phyloP scores from a whole-genome alignment of 1,140 invertebrate species.

The Ips nitidus region DNA sequence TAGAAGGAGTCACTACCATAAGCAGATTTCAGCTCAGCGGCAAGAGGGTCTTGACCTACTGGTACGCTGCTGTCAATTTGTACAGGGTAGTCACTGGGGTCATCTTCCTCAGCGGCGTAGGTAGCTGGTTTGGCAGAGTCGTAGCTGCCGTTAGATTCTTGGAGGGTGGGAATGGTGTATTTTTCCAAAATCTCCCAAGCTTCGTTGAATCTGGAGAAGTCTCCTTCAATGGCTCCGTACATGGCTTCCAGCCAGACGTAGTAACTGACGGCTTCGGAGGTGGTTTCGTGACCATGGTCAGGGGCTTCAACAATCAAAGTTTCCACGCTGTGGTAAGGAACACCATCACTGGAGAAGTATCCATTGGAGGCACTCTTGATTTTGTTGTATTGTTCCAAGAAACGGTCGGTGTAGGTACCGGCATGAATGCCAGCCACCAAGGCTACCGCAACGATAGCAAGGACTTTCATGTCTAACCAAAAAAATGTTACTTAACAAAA shows the following conservation, averaged over 20 bases:
- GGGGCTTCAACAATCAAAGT: conserved; percentile 36
- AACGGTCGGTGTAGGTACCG: conserved; percentile 34
- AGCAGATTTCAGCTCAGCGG: conserved; percentile 25
- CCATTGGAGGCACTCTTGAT: conserved; percentile 31
- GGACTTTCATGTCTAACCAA: conserved; percentile 9
- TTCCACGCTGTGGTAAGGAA: conserved; percentile 39
- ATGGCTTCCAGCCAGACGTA: conserved; percentile 38
- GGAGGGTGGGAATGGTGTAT: conserved; percentile 30
- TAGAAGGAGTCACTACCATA: conserved; percentile 29
- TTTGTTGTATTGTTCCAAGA: conserved; percentile 35
- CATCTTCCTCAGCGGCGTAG: conserved; percentile 31
- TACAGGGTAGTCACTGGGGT: conserved; percentile 32
- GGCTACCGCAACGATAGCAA: conserved; percentile 24
- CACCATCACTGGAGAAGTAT: conserved; percentile 35
- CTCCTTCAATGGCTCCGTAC: conserved; percentile 34
- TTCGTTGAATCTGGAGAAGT: conserved; percentile 33
- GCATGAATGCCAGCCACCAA: conserved; percentile 21
- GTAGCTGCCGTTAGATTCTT: conserved; percentile 26
- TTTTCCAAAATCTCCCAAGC: conserved; percentile 36
- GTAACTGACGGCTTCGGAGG: conserved; percentile 38
- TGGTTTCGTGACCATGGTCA: conserved; percentile 38
- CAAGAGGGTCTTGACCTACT: conserved; percentile 31
- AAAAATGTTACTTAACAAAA: background rate
- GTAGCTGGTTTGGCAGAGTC: conserved; percentile 29
- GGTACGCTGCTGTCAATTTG: conserved; percentile 24